These are phyloP conservation scores for Scomber scombrus DNA, from an alignment of 2,113 vertebrate genomes.

Conservation along the genomic window DNA sequence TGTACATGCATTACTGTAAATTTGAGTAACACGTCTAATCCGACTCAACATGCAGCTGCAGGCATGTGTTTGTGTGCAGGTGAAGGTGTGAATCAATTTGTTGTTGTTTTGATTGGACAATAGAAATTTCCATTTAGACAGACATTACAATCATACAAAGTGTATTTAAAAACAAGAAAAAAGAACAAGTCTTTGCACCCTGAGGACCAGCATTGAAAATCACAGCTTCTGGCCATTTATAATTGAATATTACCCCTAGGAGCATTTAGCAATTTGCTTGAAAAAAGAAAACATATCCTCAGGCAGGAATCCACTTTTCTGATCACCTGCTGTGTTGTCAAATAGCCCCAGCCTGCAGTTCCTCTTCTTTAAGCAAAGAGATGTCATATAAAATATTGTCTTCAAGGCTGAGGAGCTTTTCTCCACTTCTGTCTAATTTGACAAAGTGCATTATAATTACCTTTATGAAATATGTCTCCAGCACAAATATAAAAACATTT, in stretches of 20 bases:
- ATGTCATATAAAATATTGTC: constrained; percentile 24
- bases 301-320: constrained; percentile 44
- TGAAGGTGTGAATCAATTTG: constrained; percentile 2
- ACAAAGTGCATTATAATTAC: constrained; percentile 41
- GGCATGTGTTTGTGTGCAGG: neutral
- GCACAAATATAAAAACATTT: constrained; percentile 13
- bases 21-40: neutral
- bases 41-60: neutral
- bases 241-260: constrained; percentile 50
- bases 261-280: constrained; percentile 40
- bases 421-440: constrained; percentile 22
- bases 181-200: neutral
- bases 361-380: constrained; percentile 26
- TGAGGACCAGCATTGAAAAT: constrained; percentile 25
- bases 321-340: constrained; percentile 71
- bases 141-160: constrained; percentile 2
- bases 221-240: constrained; percentile 42
- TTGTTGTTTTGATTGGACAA: neutral
- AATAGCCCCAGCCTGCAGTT: constrained; percentile 56
- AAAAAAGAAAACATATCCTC: constrained; percentile 48
- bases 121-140: constrained; percentile 2
- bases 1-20: neutral
- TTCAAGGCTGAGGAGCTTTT: constrained; percentile 13
- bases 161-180: neutral
- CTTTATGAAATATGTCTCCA: constrained; percentile 31